phyloP scores from a whole-genome alignment of 2,888 invertebrate genomes.

The Amaurobius ferox region DNA sequence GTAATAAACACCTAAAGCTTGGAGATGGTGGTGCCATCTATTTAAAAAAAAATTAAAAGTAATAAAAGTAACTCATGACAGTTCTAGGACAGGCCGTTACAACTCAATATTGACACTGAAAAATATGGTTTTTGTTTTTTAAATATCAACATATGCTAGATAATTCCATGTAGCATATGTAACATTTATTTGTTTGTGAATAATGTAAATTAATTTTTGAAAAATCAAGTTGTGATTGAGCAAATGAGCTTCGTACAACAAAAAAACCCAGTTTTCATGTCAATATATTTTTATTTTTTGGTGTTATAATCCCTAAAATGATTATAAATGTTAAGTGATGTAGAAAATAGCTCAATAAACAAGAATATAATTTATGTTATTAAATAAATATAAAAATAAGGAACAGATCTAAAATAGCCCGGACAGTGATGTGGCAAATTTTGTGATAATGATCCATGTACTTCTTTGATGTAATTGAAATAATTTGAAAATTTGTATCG shows the following conservation, averaged over 20 bases:
- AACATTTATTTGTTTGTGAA: background rate
- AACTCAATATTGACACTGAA: too few species aligned
- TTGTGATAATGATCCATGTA: conserved; percentile 1
- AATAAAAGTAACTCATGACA: background rate
- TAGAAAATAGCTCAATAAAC: conserved; percentile 20
- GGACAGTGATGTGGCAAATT: conserved; percentile 1
- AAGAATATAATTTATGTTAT: background rate
- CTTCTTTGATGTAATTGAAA: too few species aligned
- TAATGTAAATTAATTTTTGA: conserved; percentile 7
- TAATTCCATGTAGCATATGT: too few species aligned
- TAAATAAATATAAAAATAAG: background rate
- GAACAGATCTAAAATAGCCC: too few species aligned
- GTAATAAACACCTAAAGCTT: conserved; percentile 17
- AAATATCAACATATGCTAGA: too few species aligned
- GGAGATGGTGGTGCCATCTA: conserved; percentile 1
- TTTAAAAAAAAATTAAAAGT: background rate
- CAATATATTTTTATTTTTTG: background rate
- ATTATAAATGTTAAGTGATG: conserved; percentile 2
- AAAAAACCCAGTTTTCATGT: too few species aligned
- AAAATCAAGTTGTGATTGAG: background rate
- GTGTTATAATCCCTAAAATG: conserved; percentile 13
- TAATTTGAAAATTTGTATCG: too few species aligned
- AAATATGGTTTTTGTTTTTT: too few species aligned
- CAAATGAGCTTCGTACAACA: background rate
- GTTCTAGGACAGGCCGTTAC: too few species aligned